Base-by-base conservation (phyloP, 2,113 vertebrate species). In the Spheniscus mendiculus region DNA sequence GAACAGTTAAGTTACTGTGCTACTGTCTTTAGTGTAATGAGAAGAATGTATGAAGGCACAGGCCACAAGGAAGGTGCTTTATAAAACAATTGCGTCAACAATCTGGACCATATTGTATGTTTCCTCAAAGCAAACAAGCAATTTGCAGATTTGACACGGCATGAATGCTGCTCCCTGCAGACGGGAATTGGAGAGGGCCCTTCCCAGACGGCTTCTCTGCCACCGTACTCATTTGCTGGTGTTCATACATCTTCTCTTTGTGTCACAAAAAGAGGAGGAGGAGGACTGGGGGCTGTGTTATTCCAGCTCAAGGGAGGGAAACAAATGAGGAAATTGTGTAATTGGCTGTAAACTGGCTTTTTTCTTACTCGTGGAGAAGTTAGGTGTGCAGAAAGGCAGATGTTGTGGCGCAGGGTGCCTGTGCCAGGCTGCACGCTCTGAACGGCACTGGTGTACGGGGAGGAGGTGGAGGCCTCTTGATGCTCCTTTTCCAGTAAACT, bases 361-460 rank as follows among this genome's bases (percentile, higher is more conserved):
- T 65, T 73, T 50, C 12, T 34, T 18, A 1, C 74, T 40, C 0
- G 0, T 7, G 72, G 63, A 58, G 89, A 10, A 15, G 38, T 18
- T 22, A 12, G 23, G 58, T 50, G 66, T 22, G 77, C 42, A 40
- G 66, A 6, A 30, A 11, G 69, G 61, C 47, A 21, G 56, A 8
- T 1, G 32, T 4, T 9, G 72, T 4, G 21, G 19, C 3, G 61
- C n/a, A 27, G 36, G 56, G 45, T 44, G 34, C 66, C 45, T 15
- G 23, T 14, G 42, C 58, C 71, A 14, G 58, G 22, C 5, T 13
- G 47, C n/a, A 5, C 4, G 1, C 29, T n/a, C 40, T 18, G 47
- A 21, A 4, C 0, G 13, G 26, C 1, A 7, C 83, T 38, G n/a
- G 38, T 5, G 61, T 18, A 6, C 5, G 3, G 47, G 49, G 36